Conservation (phyloP, 2,113 vertebrate species). For the Chrysemys picta region DNA sequence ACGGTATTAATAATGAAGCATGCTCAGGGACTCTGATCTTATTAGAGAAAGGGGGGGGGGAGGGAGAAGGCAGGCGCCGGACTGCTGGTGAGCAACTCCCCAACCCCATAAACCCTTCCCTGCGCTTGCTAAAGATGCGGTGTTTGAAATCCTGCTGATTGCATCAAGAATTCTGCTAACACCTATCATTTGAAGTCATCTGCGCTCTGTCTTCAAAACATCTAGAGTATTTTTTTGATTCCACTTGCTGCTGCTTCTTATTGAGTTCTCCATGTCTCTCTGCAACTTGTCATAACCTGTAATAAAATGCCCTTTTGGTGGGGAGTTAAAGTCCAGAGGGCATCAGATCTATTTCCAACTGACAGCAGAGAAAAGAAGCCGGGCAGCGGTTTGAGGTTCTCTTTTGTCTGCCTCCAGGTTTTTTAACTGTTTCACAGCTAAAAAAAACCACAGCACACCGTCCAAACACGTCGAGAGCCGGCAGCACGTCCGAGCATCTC, state of each 20-base stretch:
- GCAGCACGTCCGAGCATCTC: background rate
- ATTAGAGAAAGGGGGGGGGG: background rate
- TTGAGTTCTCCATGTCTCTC: constrained; percentile 77
- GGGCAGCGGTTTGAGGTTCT: constrained; percentile 24
- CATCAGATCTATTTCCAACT: constrained; percentile 83
- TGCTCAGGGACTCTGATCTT: background rate
- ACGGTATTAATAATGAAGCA: background rate
- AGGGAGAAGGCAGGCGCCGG: background rate
- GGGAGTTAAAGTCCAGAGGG: constrained; percentile 79
- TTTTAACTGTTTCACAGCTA: constrained; percentile 40
- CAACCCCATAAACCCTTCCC: background rate
- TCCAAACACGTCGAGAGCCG: background rate
- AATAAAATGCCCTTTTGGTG: constrained; percentile 80
- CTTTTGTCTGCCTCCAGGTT: constrained; percentile 36
- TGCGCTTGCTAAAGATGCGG: background rate
- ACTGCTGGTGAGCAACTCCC: no score
- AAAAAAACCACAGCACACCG: background rate
- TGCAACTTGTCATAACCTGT: constrained; percentile 84
- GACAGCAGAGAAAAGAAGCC: constrained; percentile 62
- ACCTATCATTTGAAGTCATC: constrained; percentile 79
- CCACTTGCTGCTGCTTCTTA: constrained; percentile 76
- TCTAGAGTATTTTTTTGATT: constrained; percentile 67
- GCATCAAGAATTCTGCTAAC: constrained; percentile 75
- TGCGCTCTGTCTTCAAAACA: constrained; percentile 78
- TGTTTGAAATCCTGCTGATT: constrained; percentile 68